Percentiles rank a stretch among this genome's conserved stretches.
Evolutionary conservation across 1,140 invertebrate genomes (phyloP).

Genomic region (Hydropsyche tenuis): DNA sequence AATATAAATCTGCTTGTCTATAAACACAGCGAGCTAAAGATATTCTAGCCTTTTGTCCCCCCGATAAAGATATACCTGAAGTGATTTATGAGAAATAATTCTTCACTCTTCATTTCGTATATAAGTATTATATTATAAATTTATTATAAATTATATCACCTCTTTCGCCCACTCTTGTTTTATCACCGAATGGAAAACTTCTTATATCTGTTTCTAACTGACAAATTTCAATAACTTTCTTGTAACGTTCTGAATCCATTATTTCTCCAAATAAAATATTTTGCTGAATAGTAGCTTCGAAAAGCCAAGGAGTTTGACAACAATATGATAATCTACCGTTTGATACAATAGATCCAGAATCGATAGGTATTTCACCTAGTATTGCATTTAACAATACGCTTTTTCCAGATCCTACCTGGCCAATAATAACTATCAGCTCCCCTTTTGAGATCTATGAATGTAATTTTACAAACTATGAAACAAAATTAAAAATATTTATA

Average conservation of each 20-base stretch:
- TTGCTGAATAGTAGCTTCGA: slow-evolving; percentile 67
- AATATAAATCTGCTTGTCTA: slow-evolving; percentile 73
- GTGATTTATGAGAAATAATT: too few relatives aligned
- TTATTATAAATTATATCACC: slow-evolving; percentile 53
- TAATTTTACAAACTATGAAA: not conserved
- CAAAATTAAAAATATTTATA: not conserved
- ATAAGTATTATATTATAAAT: too few relatives aligned
- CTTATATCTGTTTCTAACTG: slow-evolving; percentile 76
- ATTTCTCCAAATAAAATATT: slow-evolving; percentile 84
- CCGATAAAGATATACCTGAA: slow-evolving; percentile 60
- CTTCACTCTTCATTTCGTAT: too few relatives aligned
- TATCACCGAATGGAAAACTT: slow-evolving; percentile 70
- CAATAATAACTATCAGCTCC: slow-evolving; percentile 75
- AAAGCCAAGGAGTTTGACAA: slow-evolving; percentile 76
- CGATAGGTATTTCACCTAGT: slow-evolving; percentile 72
- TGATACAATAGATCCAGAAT: slow-evolving; percentile 55
- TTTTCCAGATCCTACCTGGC: slow-evolving; percentile 83
- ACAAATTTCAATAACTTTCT: slow-evolving; percentile 67
- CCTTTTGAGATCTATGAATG: slow-evolving; percentile 66
- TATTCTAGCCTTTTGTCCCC: slow-evolving; percentile 70
- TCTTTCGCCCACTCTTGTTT: slow-evolving; percentile 71
- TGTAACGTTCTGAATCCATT: slow-evolving; percentile 66
- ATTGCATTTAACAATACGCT: slow-evolving; percentile 78
- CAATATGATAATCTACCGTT: slow-evolving; percentile 71
- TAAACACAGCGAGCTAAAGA: slow-evolving; percentile 72